phyloP scores from a whole-genome alignment of 2,888 invertebrate species.

The Sinotaia quadrata region DNA sequence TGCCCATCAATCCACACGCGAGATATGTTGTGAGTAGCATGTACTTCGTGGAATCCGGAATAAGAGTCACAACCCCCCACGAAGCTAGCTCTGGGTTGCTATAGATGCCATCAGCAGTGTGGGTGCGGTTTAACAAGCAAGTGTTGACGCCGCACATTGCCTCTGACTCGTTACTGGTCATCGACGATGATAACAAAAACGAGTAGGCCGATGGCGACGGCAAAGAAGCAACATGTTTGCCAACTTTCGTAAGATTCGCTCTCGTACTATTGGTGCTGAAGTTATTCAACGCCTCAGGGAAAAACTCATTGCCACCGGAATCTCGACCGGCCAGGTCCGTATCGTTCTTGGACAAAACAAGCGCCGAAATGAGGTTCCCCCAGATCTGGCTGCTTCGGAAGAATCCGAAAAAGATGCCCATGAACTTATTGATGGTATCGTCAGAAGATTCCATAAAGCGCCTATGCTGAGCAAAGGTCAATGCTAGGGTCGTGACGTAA shows the following conservation, averaged over 20 bases:
- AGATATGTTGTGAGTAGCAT: conserved; percentile 64
- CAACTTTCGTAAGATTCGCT: background rate
- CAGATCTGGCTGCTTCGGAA: conserved; percentile 67
- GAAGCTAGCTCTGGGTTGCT: conserved; percentile 24
- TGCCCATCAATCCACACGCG: conserved; percentile 63
- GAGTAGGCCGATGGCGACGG: background rate
- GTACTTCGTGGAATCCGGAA: conserved; percentile 53
- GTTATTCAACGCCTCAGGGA: background rate
- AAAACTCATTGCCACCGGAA: conserved; percentile 13
- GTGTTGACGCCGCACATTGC: conserved; percentile 29
- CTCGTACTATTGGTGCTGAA: background rate
- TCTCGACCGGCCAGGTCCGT: conserved; percentile 38
- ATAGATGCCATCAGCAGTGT: conserved; percentile 40
- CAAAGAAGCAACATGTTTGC: background rate
- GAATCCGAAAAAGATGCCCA: conserved; percentile 67
- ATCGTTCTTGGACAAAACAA: conserved; percentile 52
- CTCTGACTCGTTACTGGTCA: background rate
- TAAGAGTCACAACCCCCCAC: conserved; percentile 36
- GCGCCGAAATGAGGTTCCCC: conserved; percentile 67
- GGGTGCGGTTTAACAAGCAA: conserved; percentile 30
- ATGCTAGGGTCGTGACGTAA: conserved; percentile 64
- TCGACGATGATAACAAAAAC: background rate
- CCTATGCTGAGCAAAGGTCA: conserved; percentile 64
- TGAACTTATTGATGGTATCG: conserved; percentile 63
- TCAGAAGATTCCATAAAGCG: conserved; percentile 50